Conservation (phyloP, 2,113 vertebrate genomes). For the Lanius ludovicianus region DNA sequence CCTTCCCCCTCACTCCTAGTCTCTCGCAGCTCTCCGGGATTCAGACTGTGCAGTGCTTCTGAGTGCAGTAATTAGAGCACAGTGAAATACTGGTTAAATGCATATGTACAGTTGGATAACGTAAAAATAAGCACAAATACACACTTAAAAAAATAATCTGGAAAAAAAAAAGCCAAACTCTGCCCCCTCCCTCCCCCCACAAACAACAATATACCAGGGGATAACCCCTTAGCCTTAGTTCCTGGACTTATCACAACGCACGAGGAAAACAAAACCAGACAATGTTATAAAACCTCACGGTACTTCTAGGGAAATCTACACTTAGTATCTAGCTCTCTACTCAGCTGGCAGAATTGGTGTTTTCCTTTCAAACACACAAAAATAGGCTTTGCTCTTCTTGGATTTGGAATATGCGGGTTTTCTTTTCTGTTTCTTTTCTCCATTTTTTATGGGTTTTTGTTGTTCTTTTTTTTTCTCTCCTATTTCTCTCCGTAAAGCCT, state of each 20-base stretch:
- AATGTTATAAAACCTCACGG: slow-evolving; percentile 53
- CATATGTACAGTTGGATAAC: slow-evolving; percentile 69
- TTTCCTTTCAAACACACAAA: slow-evolving; percentile 69
- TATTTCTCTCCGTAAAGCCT: background rate
- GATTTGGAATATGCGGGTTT: slow-evolving; percentile 55
- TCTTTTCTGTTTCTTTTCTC: slow-evolving; percentile 15
- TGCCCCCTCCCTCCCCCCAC: background rate
- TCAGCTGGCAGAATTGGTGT: slow-evolving; percentile 49
- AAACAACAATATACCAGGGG: slow-evolving; percentile 26
- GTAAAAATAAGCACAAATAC: slow-evolving; percentile 72
- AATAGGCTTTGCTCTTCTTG: slow-evolving; percentile 50
- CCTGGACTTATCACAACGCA: slow-evolving; percentile 68
- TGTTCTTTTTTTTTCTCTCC: background rate
- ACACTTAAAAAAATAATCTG: slow-evolving; percentile 59
- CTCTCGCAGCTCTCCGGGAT: slow-evolving; percentile 45
- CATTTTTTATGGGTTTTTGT: background rate
- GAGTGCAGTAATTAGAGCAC: slow-evolving; percentile 89
- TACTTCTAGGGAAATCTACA: slow-evolving; percentile 67
- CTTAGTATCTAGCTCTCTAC: slow-evolving; percentile 60
- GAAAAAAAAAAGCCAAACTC: background rate
- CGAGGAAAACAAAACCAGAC: slow-evolving; percentile 66
- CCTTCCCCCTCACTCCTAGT: background rate
- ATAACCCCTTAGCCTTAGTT: slow-evolving; percentile 33
- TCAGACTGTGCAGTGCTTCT: slow-evolving; percentile 79
- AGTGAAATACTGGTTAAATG: slow-evolving; percentile 86